Evolutionary conservation across 2,113 vertebrate genomes (phyloP).

Genomic region (Tragelaphus scriptus): DNA sequence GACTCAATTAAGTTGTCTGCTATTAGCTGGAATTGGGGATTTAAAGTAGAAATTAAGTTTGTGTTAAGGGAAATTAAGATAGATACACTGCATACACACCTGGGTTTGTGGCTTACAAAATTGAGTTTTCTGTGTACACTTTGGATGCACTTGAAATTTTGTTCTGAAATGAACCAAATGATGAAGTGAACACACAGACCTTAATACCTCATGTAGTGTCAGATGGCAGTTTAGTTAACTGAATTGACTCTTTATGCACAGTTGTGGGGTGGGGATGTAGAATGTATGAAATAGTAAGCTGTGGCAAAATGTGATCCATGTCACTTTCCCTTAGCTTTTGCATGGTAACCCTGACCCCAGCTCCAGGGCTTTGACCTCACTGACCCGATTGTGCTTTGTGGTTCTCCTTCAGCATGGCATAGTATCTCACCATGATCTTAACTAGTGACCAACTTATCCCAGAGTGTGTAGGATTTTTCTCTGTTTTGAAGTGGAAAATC

Average conservation of each 20-base stretch:
- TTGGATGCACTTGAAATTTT: background rate
- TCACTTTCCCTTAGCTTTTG: background rate
- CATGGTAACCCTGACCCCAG: background rate
- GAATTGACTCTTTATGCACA: background rate
- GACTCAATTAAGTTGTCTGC: constrained; percentile 45
- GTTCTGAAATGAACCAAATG: background rate
- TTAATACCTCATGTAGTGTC: background rate
- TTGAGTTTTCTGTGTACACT: background rate
- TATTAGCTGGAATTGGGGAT: constrained; percentile 36
- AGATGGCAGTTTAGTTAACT: background rate
- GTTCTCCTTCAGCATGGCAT: background rate
- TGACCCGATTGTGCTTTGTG: background rate
- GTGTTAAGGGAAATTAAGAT: constrained; percentile 47
- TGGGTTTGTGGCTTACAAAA: background rate
- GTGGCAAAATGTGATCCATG: background rate
- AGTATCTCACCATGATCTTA: background rate
- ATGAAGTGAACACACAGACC: background rate
- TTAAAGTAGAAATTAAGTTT: constrained; percentile 44
- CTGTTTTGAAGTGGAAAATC: background rate
- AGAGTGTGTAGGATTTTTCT: background rate
- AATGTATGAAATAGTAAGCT: background rate
- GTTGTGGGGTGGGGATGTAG: background rate
- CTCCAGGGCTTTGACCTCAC: background rate
- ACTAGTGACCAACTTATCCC: background rate
- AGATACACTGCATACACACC: background rate